Evolutionary conservation across 1,140 invertebrate species (phyloP).

Genomic region (Drosophila melanica): DNA sequence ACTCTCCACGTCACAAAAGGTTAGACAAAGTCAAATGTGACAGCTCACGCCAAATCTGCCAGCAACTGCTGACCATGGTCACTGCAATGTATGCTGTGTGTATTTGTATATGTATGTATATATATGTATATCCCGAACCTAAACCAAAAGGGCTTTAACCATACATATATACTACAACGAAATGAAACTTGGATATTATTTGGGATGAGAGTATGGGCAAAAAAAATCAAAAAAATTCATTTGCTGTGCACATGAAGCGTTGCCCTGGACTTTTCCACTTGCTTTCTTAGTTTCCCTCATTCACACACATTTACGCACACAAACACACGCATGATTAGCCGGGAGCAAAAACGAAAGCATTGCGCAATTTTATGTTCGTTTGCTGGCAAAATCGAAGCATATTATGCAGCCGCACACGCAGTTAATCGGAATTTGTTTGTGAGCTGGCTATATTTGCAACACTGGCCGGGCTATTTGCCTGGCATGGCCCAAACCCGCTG

Average conservation of each 20-base stretch:
- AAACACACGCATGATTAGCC: constrained; percentile 32
- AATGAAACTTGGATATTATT: neutral
- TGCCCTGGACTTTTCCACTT: constrained; percentile 14
- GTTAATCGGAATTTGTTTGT: constrained; percentile 49
- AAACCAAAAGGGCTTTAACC: neutral
- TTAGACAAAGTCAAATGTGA: constrained; percentile 48
- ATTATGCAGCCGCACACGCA: constrained; percentile 72
- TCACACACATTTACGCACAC: neutral
- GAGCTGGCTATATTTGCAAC: constrained; percentile 2
- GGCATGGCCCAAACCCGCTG: neutral
- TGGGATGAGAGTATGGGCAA: constrained; percentile 2
- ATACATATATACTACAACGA: too few relatives aligned
- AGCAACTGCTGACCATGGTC: constrained; percentile 29
- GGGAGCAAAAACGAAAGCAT: constrained; percentile 46
- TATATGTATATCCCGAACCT: too few relatives aligned
- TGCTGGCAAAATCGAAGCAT: constrained; percentile 59
- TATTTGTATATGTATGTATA: neutral
- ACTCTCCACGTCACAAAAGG: constrained; percentile 25
- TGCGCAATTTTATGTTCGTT: constrained; percentile 66
- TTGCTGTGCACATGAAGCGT: constrained; percentile 31
- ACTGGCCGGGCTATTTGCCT: constrained; percentile 15
- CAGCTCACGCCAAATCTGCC: constrained; percentile 23
- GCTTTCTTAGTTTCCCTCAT: neutral
- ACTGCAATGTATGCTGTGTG: constrained; percentile 6
- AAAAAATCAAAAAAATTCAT: constrained; percentile 31